A percentile compares a stretch with the other conserved stretches of the same genome.
phyloP scores from a whole-genome alignment of 2,113 vertebrate genomes.

The Physeter macrocephalus region DNA sequence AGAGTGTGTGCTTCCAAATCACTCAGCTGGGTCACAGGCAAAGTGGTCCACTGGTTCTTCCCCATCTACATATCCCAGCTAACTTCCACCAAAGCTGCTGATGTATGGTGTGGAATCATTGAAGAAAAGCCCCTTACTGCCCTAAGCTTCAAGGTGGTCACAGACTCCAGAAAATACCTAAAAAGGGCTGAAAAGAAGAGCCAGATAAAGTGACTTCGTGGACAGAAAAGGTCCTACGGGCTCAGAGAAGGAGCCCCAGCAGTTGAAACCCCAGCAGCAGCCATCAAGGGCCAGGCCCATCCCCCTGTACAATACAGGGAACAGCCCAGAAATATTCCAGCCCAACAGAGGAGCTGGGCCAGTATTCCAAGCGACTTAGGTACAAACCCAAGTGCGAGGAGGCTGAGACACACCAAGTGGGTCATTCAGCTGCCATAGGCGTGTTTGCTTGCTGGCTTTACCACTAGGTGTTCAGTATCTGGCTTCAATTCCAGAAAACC shows the following conservation, averaged over 20 bases:
- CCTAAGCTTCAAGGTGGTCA: rapidly evolving
- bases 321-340: not conserved
- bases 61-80: not conserved
- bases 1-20: not conserved
- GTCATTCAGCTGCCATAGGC: not conserved
- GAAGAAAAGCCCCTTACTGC: not conserved
- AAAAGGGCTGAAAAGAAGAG: not conserved
- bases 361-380: not conserved
- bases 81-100: not conserved
- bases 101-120: rapidly evolving
- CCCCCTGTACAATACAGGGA: not conserved
- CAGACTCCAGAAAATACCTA: not conserved
- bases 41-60: not conserved
- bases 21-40: not conserved
- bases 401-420: not conserved
- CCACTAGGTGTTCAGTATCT: not conserved
- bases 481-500: not conserved
- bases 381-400: not conserved
- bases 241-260: not conserved
- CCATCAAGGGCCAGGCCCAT: not conserved
- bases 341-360: not conserved
- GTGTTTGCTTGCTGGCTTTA: not conserved
- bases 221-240: not conserved
- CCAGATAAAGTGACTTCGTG: not conserved
- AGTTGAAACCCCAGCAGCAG: not conserved